phyloP scores from a whole-genome alignment of 2,113 vertebrate genomes.

The Hippocampus guttulatus region DNA sequence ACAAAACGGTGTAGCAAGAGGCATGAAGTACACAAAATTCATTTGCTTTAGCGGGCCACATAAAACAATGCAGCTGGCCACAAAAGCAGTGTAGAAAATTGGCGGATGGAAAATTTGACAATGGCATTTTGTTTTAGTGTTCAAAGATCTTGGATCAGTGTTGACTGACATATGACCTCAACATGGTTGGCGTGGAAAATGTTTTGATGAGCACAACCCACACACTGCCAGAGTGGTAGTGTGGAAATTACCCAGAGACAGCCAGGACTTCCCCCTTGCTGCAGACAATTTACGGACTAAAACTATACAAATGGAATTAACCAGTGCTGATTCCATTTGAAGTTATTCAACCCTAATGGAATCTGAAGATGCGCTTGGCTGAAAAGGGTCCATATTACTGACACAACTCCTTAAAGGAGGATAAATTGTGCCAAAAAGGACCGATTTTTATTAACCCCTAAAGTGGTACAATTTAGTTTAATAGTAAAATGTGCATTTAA shows the following conservation, averaged over 20 bases:
- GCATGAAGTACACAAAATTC: too few species aligned
- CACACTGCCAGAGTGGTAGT: not conserved
- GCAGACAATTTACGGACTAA: constrained; percentile 17
- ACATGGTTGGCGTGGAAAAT: not conserved
- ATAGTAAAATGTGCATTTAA: too few species aligned
- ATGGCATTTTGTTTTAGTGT: not conserved
- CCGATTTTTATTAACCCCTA: not conserved
- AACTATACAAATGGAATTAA: constrained; percentile 27
- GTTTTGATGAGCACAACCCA: constrained; percentile 1
- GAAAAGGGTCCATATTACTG: not conserved
- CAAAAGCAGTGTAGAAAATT: not conserved
- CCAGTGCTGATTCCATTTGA: constrained; percentile 21
- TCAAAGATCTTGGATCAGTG: not conserved
- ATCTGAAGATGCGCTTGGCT: constrained; percentile 21
- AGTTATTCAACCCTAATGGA: constrained; percentile 32
- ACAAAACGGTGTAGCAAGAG: too few species aligned
- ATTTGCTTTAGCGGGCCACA: too few species aligned
- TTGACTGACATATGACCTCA: not conserved
- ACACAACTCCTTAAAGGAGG: constrained; percentile 13
- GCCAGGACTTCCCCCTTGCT: constrained; percentile 20
- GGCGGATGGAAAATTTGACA: not conserved
- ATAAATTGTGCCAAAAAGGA: not conserved
- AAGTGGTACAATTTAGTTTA: not conserved
- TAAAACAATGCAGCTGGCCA: too few species aligned
- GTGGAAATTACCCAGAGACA: constrained; percentile 16